phyloP scores from a whole-genome alignment of 2,797 vertebrate genomes.

The Sebastes itinus region DNA sequence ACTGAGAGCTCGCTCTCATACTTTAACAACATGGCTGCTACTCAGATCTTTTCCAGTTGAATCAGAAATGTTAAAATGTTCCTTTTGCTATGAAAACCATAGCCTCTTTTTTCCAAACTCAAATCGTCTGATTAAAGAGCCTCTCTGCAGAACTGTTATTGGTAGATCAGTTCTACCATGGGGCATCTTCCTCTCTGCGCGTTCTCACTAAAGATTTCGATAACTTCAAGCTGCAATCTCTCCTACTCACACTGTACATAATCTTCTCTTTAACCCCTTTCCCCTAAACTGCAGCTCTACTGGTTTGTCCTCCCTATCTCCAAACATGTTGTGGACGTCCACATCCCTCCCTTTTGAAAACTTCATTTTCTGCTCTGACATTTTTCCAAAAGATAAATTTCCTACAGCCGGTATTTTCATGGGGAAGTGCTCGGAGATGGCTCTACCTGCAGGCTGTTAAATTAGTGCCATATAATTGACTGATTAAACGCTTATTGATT shows the following conservation, averaged over 20 bases:
- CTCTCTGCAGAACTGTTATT: conserved; percentile 42
- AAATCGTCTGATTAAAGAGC: conserved; percentile 40
- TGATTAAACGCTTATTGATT: conserved; percentile 86
- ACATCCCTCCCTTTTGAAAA: conserved; percentile 68
- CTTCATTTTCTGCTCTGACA: conserved; percentile 77
- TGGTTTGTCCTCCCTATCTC: conserved; percentile 57
- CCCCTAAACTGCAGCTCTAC: conserved; percentile 14
- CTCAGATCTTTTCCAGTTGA: conserved; percentile 20
- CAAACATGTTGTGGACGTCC: conserved; percentile 68
- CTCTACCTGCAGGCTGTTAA: conserved; percentile 81
- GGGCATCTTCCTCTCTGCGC: conserved; percentile 33
- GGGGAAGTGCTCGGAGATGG: conserved; percentile 67
- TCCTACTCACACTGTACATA: conserved; percentile 14
- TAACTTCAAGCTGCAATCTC: conserved; percentile 43
- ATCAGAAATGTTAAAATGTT: conserved; percentile 28
- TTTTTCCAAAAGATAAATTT: conserved; percentile 84
- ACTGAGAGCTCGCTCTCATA: not conserved
- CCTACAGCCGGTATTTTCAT: conserved; percentile 75
- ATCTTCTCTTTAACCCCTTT: conserved; percentile 49
- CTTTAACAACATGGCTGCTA: not conserved
- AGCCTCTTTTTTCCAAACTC: not conserved
- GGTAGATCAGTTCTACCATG: conserved; percentile 48
- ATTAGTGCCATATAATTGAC: conserved; percentile 82
- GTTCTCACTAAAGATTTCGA: conserved; percentile 28
- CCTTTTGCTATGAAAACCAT: conserved; percentile 5